phyloP scores from a whole-genome alignment of 2,797 vertebrate genomes.

The Pempheris klunzingeri region DNA sequence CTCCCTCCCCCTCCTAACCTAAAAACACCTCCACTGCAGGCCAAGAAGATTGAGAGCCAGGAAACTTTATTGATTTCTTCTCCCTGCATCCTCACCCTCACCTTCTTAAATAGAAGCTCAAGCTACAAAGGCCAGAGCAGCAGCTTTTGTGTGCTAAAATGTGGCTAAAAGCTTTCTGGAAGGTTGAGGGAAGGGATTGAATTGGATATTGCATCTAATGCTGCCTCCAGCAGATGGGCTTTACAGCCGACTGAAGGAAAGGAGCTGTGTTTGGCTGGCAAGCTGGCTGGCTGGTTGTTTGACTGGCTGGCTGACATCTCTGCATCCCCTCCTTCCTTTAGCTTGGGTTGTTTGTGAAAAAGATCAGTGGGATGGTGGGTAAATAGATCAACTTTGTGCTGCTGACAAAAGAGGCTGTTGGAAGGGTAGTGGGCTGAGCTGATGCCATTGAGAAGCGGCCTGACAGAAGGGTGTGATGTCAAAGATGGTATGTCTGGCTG shows the following conservation, averaged over 20 bases:
- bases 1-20: constrained; percentile 57
- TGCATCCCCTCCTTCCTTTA: constrained; percentile 67
- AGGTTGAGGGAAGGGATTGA: constrained; percentile 90
- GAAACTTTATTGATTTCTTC: constrained; percentile 96
- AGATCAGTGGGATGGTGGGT: constrained; percentile 83
- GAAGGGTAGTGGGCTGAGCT: constrained; percentile 60
- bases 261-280: constrained; percentile 60
- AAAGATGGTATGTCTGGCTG: constrained; percentile 68
- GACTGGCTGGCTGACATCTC: constrained; percentile 76
- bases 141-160: constrained; percentile 97
- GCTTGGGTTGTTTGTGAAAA: constrained; percentile 81
- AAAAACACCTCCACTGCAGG: constrained; percentile 91
- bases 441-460: constrained; percentile 66
- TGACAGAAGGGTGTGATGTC: constrained; percentile 72
- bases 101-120: constrained; percentile 95
- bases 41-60: constrained; percentile 94
- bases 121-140: constrained; percentile 93
- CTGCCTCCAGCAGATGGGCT: constrained; percentile 82
- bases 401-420: constrained; percentile 78
- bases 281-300: constrained; percentile 56
- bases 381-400: constrained; percentile 85
- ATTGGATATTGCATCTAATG: constrained; percentile 93
- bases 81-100: constrained; percentile 75
- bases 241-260: constrained; percentile 71
- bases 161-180: constrained; percentile 94